A percentile compares a stretch with the other conserved stretches of the same genome.
phyloP scores from a whole-genome alignment of 2,888 invertebrate species.

The Diabrotica balteata region DNA sequence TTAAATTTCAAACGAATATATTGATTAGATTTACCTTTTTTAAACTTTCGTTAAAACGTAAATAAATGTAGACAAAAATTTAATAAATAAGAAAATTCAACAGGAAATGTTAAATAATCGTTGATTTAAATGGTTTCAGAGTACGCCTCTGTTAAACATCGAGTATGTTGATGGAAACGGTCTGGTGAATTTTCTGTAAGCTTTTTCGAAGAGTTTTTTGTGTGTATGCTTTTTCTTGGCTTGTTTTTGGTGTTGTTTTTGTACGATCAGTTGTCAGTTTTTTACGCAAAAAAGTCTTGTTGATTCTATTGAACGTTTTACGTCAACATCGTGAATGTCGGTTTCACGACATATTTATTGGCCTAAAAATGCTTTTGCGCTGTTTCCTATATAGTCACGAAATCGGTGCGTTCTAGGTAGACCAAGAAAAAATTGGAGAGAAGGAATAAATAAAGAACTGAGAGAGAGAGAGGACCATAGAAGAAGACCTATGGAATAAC shows the following conservation, averaged over 20 bases:
- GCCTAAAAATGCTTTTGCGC: too few species aligned
- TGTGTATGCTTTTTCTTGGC: background rate
- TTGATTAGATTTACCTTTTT: too few species aligned
- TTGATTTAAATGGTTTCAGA: background rate
- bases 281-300: background rate
- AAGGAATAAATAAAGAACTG: too few species aligned
- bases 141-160: background rate
- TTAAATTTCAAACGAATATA: too few species aligned
- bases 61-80: background rate
- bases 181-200: background rate
- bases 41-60: too few species aligned
- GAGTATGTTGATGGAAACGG: background rate
- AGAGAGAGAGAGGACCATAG: too few species aligned
- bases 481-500: too few species aligned
- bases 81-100: background rate
- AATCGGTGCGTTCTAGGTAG: too few species aligned
- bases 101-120: constrained; percentile 1
- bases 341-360: background rate
- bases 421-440: too few species aligned
- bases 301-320: background rate
- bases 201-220: background rate
- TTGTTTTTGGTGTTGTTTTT: background rate
- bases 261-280: background rate
- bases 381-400: too few species aligned
- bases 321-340: background rate